Evolutionary conservation across 2,113 vertebrate species (phyloP), one percentile per base, ranked within the genome.

Genomic region (Motacilla tschutschensis): DNA sequence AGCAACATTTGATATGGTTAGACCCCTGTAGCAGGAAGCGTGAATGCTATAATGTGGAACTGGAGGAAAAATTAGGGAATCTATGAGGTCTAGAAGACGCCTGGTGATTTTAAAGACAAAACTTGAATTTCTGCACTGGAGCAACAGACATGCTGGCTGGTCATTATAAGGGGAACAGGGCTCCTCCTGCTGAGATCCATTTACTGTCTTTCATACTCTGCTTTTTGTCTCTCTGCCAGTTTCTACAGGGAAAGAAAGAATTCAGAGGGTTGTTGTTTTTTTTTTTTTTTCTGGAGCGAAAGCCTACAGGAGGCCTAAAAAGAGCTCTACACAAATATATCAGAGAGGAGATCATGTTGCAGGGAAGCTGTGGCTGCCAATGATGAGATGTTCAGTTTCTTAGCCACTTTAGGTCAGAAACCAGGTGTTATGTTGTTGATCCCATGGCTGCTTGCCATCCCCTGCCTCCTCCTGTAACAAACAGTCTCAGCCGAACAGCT

Each of bases 331-430:
- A 66, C 82, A 91, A 94, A 96, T 94, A 84, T 70, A 92, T 85
- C 82, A 90, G 74, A 65, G 72, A 73, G 83, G 73, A 90, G 90
- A 93, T 94, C 93, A 35, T 24, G 47, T 94, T 93, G 76, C 88
- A 90, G 63, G 54, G 74, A 86, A 90, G 88, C 85, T 65, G 88
- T 41, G 85, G 53, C 47, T 94, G 91, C 89, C 88, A 90, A 5
- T 66, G 60, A 77, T 46, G 84, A 79, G 54, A 54, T 80, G 89
- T 92, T 90, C 84, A 74, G 72, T 90, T 93, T 92, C 72, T 85
- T 77, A 84, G 81, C 72, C 90, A 86, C 82, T 87, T 91, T 55
- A 89, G 47, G 87, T 73, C 91, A 79, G 92, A 94, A 94, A 94
- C 92, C 91, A 90, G 83, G 83, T 73, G 91, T 81, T 76, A 40